phyloP scores from a whole-genome alignment of 2,888 invertebrate species.

The Yponomeuta sedellus region DNA sequence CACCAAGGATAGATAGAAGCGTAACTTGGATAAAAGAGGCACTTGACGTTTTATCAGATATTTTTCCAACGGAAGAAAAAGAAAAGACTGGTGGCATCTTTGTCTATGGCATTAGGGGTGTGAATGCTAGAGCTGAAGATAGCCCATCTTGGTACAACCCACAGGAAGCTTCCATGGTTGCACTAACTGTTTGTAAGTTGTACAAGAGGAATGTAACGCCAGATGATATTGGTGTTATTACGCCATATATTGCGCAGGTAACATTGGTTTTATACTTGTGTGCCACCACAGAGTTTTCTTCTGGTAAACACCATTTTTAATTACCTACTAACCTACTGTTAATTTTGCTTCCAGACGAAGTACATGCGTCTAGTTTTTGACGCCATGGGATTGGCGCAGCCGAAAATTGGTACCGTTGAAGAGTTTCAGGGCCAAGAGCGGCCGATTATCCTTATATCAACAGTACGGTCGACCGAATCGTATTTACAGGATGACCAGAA shows the following conservation, averaged over 20 bases:
- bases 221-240: constrained; percentile 91
- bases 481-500: constrained; percentile 68
- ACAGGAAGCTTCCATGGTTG: constrained; percentile 82
- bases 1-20: constrained; percentile 73
- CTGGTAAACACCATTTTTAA: background rate
- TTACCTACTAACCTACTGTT: background rate
- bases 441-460: constrained; percentile 86
- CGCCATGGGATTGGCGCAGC: constrained; percentile 56
- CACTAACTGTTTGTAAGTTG: constrained; percentile 76
- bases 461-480: constrained; percentile 81
- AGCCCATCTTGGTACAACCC: constrained; percentile 95
- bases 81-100: constrained; percentile 71
- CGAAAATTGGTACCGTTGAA: constrained; percentile 88
- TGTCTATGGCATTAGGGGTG: constrained; percentile 83
- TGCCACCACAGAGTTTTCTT: constrained; percentile 33
- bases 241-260: constrained; percentile 95
- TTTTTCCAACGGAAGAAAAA: constrained; percentile 40
- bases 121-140: constrained; percentile 82
- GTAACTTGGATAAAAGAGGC: constrained; percentile 43
- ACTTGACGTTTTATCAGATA: constrained; percentile 37
- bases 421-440: constrained; percentile 93
- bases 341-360: constrained; percentile 81
- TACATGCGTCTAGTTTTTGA: constrained; percentile 61
- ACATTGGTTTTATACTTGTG: constrained; percentile 18
- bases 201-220: constrained; percentile 79